A percentile compares a stretch with the other conserved stretches of the same genome.
phyloP scores from a whole-genome alignment of 1,140 invertebrate species.

The Laodelphax striatellus region DNA sequence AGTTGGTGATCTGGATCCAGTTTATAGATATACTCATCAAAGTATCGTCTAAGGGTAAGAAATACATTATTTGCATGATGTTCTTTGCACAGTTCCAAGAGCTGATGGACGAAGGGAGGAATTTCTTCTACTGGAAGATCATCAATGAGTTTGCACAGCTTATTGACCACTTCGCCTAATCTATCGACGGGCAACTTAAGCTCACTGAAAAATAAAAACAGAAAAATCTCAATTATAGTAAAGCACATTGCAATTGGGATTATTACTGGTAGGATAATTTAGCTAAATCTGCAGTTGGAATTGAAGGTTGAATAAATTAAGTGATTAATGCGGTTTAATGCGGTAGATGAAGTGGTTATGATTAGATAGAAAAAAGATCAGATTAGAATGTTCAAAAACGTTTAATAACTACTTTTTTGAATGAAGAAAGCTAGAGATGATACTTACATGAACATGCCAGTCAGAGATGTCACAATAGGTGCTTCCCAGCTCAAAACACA shows the following conservation, averaged over 20 bases:
- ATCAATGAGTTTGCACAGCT: slow-evolving; percentile 30
- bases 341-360: no score
- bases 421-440: no score
- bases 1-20: not conserved
- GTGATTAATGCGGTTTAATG: no score
- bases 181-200: slow-evolving; percentile 31
- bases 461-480: slow-evolving; percentile 31
- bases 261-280: no score
- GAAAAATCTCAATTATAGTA: no score
- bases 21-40: slow-evolving; percentile 27
- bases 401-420: no score
- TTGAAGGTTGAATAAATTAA: no score
- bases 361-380: no score
- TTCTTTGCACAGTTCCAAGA: slow-evolving; percentile 31
- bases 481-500: slow-evolving; percentile 30
- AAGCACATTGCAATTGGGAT: no score
- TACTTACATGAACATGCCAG: slow-evolving; percentile 38
- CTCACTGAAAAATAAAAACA: slow-evolving; percentile 25
- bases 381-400: no score
- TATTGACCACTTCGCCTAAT: slow-evolving; percentile 30
- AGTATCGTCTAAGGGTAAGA: slow-evolving; percentile 32
- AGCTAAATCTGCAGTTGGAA: no score
- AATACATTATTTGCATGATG: slow-evolving; percentile 29
- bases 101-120: slow-evolving; percentile 37
- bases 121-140: slow-evolving; percentile 29